Evolutionary conservation across 2,797 vertebrate species (phyloP), one percentile per base, ranked within the genome.

Genomic region (Sebastolobus alascanus): DNA sequence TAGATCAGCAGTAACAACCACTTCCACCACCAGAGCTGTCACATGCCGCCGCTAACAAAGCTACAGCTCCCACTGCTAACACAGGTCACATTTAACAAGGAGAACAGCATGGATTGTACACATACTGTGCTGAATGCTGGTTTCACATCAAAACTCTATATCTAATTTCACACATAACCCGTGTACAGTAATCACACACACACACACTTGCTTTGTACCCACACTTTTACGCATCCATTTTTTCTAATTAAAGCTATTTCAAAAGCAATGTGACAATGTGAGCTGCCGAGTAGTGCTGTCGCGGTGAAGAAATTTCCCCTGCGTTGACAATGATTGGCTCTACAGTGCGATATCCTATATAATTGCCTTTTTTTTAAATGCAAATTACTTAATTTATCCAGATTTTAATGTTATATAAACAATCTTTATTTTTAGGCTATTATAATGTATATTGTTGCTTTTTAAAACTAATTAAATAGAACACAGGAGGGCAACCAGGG

Each of bases 1-100:
- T 76, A 91, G 88, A 93, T 93, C 88, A 91, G 85, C 87, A 79
- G 82, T 94, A 93, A 94, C 91, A 93, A 92, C 91, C 89, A 87
- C 83, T 93, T 91, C 90, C 87, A 90, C 92, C 81, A 87, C 72
- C 89, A 81, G 86, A 92, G 87, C 89, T 94, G 92, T 93, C 93
- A 93, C 92, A 90, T 55, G 80, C 87, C 6, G 73, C 76, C 52
- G 84, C 91, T 93, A 93, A 94, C 92, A 92, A 93, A 89, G 91
- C 91, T 88, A 82, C 82, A 79, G 84, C 87, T 89, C 92, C 90
- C 84, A 88, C 91, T 84, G 91, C 84, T 91, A 90, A 87, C 91
- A 90, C 86, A 65, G 90, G 85, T 92, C 90, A 91, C 83, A 88
- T 91, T 93, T 93, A 92, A 85, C 86, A 92, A 92, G 85, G 84